These are phyloP conservation scores for Bombus waltoni DNA, from an alignment of 1,140 invertebrate genomes.

Conservation along the genomic window DNA sequence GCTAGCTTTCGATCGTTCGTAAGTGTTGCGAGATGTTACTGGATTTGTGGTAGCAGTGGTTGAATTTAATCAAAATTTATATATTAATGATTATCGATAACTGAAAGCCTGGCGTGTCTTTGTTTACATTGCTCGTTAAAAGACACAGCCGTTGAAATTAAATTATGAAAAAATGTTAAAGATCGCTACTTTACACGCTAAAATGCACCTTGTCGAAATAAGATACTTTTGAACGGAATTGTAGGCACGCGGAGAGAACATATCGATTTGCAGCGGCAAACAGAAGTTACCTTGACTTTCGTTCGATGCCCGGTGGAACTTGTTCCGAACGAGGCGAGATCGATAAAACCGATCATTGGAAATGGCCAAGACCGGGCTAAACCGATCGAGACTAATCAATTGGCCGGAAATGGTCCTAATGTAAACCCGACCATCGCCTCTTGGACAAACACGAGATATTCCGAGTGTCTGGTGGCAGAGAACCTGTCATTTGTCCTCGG, in stretches of 20 bases:
- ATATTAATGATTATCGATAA: neutral
- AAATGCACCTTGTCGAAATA: neutral
- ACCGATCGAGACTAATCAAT: conserved; percentile 66
- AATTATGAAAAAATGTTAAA: too few relatives aligned
- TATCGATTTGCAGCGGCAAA: neutral
- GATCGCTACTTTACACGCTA: neutral
- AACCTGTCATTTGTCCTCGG: conserved; percentile 55
- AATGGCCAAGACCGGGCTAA: conserved; percentile 18
- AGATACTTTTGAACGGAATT: neutral
- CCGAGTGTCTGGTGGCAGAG: conserved; percentile 24
- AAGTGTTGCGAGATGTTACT: too few relatives aligned
- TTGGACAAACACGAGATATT: conserved; percentile 56
- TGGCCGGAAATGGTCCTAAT: conserved; percentile 63
- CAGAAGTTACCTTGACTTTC: neutral
- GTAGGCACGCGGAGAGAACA: fast-evolving
- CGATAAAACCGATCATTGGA: conserved; percentile 38
- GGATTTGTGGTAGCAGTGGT: neutral
- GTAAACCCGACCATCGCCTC: conserved; percentile 54
- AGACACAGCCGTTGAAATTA: too few relatives aligned
- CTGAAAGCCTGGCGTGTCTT: neutral
- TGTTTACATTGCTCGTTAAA: neutral
- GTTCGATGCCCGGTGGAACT: neutral
- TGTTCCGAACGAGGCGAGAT: conserved; percentile 19
- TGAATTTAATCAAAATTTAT: neutral
- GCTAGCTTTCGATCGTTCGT: too few relatives aligned